phyloP scores from a whole-genome alignment of 1,140 invertebrate genomes.

The Nasonia longicornis region DNA sequence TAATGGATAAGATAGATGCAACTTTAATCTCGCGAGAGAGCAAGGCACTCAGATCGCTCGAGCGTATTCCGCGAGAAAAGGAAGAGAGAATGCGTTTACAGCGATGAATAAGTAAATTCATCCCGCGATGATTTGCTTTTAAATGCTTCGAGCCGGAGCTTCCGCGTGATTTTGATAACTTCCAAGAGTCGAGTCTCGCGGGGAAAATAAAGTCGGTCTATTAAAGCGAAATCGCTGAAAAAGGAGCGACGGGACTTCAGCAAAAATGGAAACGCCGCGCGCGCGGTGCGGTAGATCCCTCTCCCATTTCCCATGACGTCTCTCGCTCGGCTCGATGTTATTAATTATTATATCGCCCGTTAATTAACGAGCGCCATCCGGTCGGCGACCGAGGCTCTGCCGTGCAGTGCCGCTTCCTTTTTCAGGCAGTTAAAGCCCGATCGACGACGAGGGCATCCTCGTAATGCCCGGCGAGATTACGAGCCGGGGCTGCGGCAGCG shows the following conservation, averaged over 20 bases:
- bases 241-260: not conserved
- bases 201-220: not conserved
- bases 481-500: too few species aligned
- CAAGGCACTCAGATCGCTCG: not conserved
- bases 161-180: not conserved
- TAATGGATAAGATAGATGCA: not conserved
- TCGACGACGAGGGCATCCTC: not conserved
- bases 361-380: conserved; percentile 52
- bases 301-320: conserved; percentile 2
- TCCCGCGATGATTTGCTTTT: not conserved
- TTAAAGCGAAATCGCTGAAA: not conserved
- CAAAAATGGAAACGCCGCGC: conserved; percentile 30
- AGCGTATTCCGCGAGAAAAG: not conserved
- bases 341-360: conserved; percentile 57
- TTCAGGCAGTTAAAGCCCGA: conserved; percentile 2
- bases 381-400: not conserved
- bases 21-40: not conserved
- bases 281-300: not conserved
- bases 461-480: not conserved
- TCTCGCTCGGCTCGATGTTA: conserved; percentile 44
- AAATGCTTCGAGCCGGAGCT: not conserved
- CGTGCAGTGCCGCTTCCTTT: not conserved
- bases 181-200: not conserved
- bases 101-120: not conserved
- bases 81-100: not conserved